These are phyloP conservation scores for Plutella xylostella DNA, from an alignment of 2,888 invertebrate species.

Conservation along the genomic window DNA sequence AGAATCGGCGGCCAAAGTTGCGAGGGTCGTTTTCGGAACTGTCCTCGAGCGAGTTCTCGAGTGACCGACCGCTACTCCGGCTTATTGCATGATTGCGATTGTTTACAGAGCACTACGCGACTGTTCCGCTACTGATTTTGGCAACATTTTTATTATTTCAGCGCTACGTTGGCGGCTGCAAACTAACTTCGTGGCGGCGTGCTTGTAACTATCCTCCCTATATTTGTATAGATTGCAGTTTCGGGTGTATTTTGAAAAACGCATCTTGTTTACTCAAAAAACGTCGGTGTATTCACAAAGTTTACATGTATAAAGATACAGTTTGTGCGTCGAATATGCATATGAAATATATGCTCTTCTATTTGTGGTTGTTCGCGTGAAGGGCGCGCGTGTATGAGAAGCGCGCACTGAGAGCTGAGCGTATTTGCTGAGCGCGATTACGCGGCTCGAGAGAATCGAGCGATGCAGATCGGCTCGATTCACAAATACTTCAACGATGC, in stretches of 20 bases:
- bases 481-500: conserved; percentile 2
- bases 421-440: conserved; percentile 62
- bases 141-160: conserved; percentile 37
- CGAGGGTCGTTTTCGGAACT: conserved; percentile 38
- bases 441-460: conserved; percentile 21
- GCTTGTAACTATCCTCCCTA: no score
- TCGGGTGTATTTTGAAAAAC: no score
- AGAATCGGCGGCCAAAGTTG: conserved; percentile 33
- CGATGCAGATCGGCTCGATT: conserved; percentile 6
- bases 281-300: no score
- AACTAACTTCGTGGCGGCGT: conserved; percentile 1
- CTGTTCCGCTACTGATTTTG: conserved; percentile 46
- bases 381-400: conserved; percentile 49
- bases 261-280: no score
- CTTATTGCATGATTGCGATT: conserved; percentile 48
- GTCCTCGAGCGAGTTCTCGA: conserved; percentile 41
- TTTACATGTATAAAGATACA: no score
- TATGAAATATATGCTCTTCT: no score
- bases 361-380: conserved; percentile 39
- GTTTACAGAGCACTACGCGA: conserved; percentile 54
- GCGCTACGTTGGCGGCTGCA: not conserved
- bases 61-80: conserved; percentile 35
- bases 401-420: conserved; percentile 56
- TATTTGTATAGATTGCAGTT: no score
- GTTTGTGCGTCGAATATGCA: no score